Evolutionary conservation across 2,888 invertebrate genomes (phyloP).

Genomic region (Pimpla rufipes): DNA sequence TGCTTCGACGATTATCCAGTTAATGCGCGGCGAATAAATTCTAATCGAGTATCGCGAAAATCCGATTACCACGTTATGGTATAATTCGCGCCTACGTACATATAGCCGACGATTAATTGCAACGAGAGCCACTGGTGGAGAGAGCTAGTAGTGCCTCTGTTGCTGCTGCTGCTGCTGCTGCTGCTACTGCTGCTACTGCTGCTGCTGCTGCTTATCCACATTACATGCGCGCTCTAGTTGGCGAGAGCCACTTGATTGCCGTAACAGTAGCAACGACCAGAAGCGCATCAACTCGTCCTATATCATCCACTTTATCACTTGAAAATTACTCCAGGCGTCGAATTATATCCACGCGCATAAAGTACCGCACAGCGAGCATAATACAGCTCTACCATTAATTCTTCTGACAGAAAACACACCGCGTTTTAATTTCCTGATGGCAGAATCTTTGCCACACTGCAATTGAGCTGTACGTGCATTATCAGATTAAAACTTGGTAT

Average conservation of each 20-base stretch:
- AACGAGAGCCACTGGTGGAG: conserved; percentile 24
- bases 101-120: conserved; percentile 42
- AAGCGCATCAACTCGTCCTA: conserved; percentile 5
- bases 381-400: neutral
- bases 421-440: too few species aligned
- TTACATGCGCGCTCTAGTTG: conserved; percentile 25
- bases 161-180: too few species aligned
- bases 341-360: conserved; percentile 10
- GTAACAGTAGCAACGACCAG: conserved; percentile 14
- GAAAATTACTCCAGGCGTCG: neutral
- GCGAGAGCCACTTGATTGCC: neutral
- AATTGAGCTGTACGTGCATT: too few species aligned
- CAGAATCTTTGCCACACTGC: too few species aligned
- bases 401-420: neutral
- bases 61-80: conserved; percentile 52
- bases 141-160: conserved; percentile 3
- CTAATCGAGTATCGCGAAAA: conserved; percentile 55
- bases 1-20: conserved; percentile 38
- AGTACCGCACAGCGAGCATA: neutral
- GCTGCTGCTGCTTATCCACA: conserved; percentile 27
- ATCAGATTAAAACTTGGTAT: too few species aligned
- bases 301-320: conserved; percentile 20
- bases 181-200: neutral
- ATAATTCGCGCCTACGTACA: conserved; percentile 40
- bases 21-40: conserved; percentile 55